Base-by-base conservation (phyloP, 2,797 vertebrate genomes). In the Molossus alvarezi region DNA sequence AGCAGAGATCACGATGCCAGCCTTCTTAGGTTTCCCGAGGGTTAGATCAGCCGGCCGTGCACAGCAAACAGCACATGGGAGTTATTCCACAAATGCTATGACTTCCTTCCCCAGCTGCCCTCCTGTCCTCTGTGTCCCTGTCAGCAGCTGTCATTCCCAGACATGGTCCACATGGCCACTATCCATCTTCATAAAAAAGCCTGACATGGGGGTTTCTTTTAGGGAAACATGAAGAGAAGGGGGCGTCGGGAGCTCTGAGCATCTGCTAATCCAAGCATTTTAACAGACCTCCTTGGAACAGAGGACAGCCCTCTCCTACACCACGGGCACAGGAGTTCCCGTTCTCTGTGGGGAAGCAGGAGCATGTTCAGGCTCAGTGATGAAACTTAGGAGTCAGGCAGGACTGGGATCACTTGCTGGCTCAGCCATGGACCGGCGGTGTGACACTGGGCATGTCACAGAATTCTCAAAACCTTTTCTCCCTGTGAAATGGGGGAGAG, bases 111-210 rank as follows among this genome's bases (percentile, higher is more conserved):
- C 88, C 97, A 97, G 95, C 96, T 96, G 96, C 95, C 94, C 65
- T 27, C 75, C 75, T 55, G 83, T 64, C 69, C 79, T 72, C 73
- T 20, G 1, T 8, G 53, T 83, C 65, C 90, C 87, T 76, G 48
- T 77, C 72, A 81, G 41, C 97, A 97, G 90, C 96, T 96, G 96
- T 57, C 79, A 67, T 95, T 91, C 91, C 85, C 94, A 97, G 92
- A 96, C 87, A 15, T 1, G 12, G 90, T 64, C 95, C 95, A 88
- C 90, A 88, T 0, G 67, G 76, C 84, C 62, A 7, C 55, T 17
- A 65, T 69, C 73, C 91, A 23, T 72, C 81, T 64, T 76, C 45
- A 67, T 64, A 75, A 95, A 96, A 96, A 94, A 77, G 55, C 18
- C 95, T 45, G 80, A 48, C 41, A 0, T 2, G 25, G 65, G 65